Evolutionary conservation across 2,113 vertebrate species (phyloP), one percentile per base, ranked within the genome.

Genomic region (Melanostigma gelatinosum): DNA sequence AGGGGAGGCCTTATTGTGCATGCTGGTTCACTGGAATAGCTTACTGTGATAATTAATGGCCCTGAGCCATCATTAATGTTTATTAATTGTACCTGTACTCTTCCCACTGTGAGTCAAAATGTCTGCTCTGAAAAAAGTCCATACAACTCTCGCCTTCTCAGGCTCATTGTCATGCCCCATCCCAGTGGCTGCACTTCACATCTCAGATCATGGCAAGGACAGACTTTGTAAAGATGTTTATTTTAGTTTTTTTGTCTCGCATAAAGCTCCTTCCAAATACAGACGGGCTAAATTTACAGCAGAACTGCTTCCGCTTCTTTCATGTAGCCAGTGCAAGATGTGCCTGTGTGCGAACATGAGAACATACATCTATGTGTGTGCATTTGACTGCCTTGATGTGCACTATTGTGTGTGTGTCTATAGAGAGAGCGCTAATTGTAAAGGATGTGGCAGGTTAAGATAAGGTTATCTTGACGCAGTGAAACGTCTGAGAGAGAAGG

Each of bases 401-500:
- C 4, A 0, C 73, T 60, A 63, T 84, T 83, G 76, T 90, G 84
- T 86, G 85, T 83, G 79, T 83, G 75, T 85, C 77, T 68, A 63
- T 76, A 95, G 95, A 96, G 93, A 94, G 95, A 96, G 95, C 91
- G 95, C 96, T 97, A 97, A 97, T 97, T 97, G 96, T 96, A 96
- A 97, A 96, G 96, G 96, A 97, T 96, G 96, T 97, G 97, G 96
- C 95, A 96, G 96, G 96, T 97, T 96, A 96, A 97, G 96, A 98
- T 98, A 97, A 97, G 95, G 95, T 96, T 98, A 98, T 98, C 97
- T 96, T 95, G 95, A 95, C 93, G 95, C 96, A 95, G 94, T 94
- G 95, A 96, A 97, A 96, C 92, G 93, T 96, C 95, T 94, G 93
- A 95, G 95, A 89, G 85, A 96, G 96, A 93, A 95, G 95, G 94